Evolutionary conservation across 2,113 vertebrate genomes (phyloP), one percentile per base, ranked within the genome.

Genomic region (Astatotilapia flaviijosephi): DNA sequence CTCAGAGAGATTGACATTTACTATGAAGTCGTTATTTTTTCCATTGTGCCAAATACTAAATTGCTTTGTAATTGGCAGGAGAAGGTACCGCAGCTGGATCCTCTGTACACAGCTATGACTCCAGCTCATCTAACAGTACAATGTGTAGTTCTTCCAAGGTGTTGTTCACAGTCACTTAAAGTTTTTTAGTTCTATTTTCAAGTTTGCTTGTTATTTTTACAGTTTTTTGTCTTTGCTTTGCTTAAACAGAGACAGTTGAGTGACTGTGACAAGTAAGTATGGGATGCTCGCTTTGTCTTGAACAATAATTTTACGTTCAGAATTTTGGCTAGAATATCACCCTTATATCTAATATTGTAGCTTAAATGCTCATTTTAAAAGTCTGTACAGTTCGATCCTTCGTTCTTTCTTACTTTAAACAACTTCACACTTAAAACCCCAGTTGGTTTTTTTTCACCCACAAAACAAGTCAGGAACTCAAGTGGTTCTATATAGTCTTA

Each of bases 261-360:
- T 35, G 42, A 13, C 5, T 8, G 2, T 68, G 55, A 89, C 42
- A 33, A 11, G 95, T 95, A 89, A 93, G 95, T 90, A 12, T 86
- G 5, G 19, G 9, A 68, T 33, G 2, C 19, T 26, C n/a, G 12
- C 37, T 26, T 2, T 70, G 2, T 70, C n/a, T 70, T 15, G 37
- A 23, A 70, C 7, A 23, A 15, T 10, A 70, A 26, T 26, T 65
- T 65, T 7, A 65, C 2, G 33, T 65, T 65, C 33, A 37, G 60
- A 65, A 45, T 70, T 70, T 70, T 15, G 65, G 21, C n/a, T 42
- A 70, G 65, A 70, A 70, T 45, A 15, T 70, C 37, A 42, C n/a
- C n/a, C 7, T 15, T 42, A 9, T 14, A 70, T 70, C n/a, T 73
- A 45, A 45, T 45, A 23, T 14, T 3, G 37, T 73, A 73, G 13